A percentile compares a stretch with the other conserved stretches of the same genome.
phyloP scores from a whole-genome alignment of 2,797 vertebrate species.

The Typhlichthys eigenmanni region DNA sequence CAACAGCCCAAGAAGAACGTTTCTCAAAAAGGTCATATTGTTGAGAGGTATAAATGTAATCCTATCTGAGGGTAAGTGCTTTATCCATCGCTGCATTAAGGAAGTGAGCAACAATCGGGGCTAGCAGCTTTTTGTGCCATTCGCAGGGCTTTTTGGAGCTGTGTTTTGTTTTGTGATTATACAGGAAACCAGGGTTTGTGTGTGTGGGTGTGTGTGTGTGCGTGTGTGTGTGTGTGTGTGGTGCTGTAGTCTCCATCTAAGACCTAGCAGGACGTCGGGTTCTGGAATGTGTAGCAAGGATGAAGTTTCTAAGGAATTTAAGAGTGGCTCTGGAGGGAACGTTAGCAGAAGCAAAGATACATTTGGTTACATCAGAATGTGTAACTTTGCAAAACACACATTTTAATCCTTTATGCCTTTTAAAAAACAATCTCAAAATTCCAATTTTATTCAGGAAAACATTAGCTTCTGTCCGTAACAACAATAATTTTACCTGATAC shows the following conservation, averaged over 20 bases:
- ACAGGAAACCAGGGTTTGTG: slow-evolving; percentile 67
- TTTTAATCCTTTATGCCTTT: too few relatives aligned
- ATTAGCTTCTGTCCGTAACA: too few relatives aligned
- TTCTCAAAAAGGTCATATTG: slow-evolving; percentile 5
- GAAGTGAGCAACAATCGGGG: slow-evolving; percentile 37
- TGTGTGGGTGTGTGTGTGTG: slow-evolving; percentile 51
- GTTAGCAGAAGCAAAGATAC: slow-evolving; percentile 34
- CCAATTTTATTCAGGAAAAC: too few relatives aligned
- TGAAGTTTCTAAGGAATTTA: slow-evolving; percentile 63
- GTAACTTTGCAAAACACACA: too few relatives aligned
- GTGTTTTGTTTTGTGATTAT: slow-evolving; percentile 34
- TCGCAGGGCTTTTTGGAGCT: slow-evolving; percentile 23
- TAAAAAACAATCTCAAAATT: too few relatives aligned
- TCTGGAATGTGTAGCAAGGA: slow-evolving; percentile 70
- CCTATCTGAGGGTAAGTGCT: slow-evolving; percentile 11
- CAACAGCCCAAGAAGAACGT: not conserved
- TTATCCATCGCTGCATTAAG: slow-evolving; percentile 41
- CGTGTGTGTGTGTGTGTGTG: slow-evolving; percentile 37
- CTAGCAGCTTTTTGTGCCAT: slow-evolving; percentile 31
- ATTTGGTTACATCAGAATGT: not conserved
- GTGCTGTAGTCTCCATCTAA: slow-evolving; percentile 54
- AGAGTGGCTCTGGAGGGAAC: slow-evolving; percentile 37
- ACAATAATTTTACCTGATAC: too few relatives aligned
- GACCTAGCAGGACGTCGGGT: slow-evolving; percentile 65
- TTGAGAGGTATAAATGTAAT: slow-evolving; percentile 16